Evolutionary conservation across 2,888 invertebrate species (phyloP), one percentile per base, ranked within the genome.

Genomic region (Pherbina coryleti): DNA sequence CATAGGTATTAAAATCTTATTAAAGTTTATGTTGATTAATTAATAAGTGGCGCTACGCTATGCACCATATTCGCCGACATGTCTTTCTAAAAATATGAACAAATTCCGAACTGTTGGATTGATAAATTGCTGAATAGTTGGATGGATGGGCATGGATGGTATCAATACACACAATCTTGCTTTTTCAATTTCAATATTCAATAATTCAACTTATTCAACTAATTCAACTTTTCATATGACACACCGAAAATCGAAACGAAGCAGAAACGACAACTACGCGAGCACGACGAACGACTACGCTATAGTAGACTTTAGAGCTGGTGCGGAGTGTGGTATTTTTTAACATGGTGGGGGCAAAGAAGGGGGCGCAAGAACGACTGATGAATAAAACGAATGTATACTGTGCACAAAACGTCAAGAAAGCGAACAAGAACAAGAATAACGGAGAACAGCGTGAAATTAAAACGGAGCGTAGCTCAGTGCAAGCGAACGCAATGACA

Each of bases 371-470:
- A 44, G 55, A 44, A 34, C 67, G 22, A 72, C 3, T 14, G 4
- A 31, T 34, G 34, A 34, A 55, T 34, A 55, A 53, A 53, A 28
- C 75, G 55, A 66, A 75, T 75, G 75, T 75, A 75, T 75, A 67
- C 55, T 66, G 75, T 44, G 62, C 55, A 34, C 66, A 67, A 64
- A 66, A 67, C 66, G 73, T 62, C 44, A 62, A 67, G 55, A 57
- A 55, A 44, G 37, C 11, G n/a, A 75, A 66, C n/a, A 51, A 49
- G 37, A 53, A 71, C 55, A 71, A 28, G 55, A 19, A 62, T 14
- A 14, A 17, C 44, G 11, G 2, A 44, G 44, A 44, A 60, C 57
- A 28, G 57, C 22, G 25, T 28, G 25, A 60, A 60, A 34, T 49
- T 14, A 51, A 49, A 69, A 49, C 69, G 28, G 14, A 34, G 51